A percentile compares a stretch with the other conserved stretches of the same genome.
These are phyloP conservation scores for Hydriomena furcata DNA, from an alignment of 2,888 invertebrate species.

Conservation along the genomic window DNA sequence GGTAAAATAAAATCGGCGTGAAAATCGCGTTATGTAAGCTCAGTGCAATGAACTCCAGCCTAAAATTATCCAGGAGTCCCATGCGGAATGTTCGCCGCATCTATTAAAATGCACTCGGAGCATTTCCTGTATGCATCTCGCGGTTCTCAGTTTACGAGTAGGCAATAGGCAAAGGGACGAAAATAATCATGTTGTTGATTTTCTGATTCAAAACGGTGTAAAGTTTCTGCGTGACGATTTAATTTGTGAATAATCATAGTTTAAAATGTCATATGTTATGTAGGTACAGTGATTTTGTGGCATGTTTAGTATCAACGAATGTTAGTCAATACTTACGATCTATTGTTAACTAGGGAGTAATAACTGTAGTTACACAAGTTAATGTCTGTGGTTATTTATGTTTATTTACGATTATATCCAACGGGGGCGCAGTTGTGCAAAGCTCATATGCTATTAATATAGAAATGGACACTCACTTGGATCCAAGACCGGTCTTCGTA, in stretches of 20 bases:
- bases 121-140: slow-evolving; percentile 61
- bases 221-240: neutral
- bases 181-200: neutral
- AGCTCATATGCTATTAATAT: slow-evolving; percentile 67
- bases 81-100: slow-evolving; percentile 60
- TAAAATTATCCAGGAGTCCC: slow-evolving; percentile 64
- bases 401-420: slow-evolving; percentile 64
- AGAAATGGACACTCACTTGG: slow-evolving; percentile 71
- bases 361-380: slow-evolving; percentile 59
- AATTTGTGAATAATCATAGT: neutral
- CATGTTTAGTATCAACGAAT: slow-evolving; percentile 35
- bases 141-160: slow-evolving; percentile 28
- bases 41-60: slow-evolving; percentile 70
- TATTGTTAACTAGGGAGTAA: slow-evolving; percentile 49
- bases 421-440: slow-evolving; percentile 70
- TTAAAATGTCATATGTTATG: neutral
- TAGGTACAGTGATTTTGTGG: slow-evolving; percentile 23
- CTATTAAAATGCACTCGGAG: slow-evolving; percentile 71
- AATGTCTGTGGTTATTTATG: slow-evolving; percentile 59
- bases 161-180: slow-evolving; percentile 17
- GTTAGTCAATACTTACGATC: slow-evolving; percentile 37
- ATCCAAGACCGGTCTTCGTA: slow-evolving; percentile 84
- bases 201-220: neutral
- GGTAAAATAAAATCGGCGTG: slow-evolving; percentile 42
- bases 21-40: slow-evolving; percentile 57